Evolutionary conservation across 1,140 invertebrate genomes (phyloP).

Genomic region (Drosophila parabipectinata): DNA sequence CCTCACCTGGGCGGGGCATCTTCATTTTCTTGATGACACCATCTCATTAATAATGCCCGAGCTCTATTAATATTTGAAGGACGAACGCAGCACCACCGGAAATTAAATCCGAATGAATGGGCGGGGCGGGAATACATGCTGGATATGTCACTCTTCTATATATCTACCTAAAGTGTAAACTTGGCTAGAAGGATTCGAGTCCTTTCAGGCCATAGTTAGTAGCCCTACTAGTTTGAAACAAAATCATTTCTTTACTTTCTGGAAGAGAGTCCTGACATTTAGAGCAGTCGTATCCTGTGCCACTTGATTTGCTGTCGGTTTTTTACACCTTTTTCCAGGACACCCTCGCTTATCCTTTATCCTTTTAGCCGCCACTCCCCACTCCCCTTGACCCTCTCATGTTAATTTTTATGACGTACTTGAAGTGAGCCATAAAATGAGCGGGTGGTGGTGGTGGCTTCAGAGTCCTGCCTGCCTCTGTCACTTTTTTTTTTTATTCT

Average conservation of each 20-base stretch:
- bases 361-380: conserved; percentile 4
- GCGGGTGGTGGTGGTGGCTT: conserved; percentile 5
- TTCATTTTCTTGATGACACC: conserved; percentile 80
- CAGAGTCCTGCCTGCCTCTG: background rate
- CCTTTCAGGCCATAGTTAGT: no score
- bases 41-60: conserved; percentile 74
- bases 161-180: no score
- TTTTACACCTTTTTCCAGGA: conserved; percentile 5
- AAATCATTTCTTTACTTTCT: no score
- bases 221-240: no score
- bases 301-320: conserved; percentile 14
- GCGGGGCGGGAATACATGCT: background rate
- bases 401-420: conserved; percentile 81
- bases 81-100: conserved; percentile 60
- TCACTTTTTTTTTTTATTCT: background rate
- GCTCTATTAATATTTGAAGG: conserved; percentile 78
- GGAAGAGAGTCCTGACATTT: background rate
- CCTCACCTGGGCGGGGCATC: conserved; percentile 22
- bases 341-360: background rate
- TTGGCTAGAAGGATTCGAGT: background rate
- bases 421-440: conserved; percentile 74
- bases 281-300: background rate
- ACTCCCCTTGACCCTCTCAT: conserved; percentile 41
- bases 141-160: no score
- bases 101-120: conserved; percentile 68